Conservation (phyloP, 2,888 invertebrate genomes). For the Rhamphomyia laevipes region DNA sequence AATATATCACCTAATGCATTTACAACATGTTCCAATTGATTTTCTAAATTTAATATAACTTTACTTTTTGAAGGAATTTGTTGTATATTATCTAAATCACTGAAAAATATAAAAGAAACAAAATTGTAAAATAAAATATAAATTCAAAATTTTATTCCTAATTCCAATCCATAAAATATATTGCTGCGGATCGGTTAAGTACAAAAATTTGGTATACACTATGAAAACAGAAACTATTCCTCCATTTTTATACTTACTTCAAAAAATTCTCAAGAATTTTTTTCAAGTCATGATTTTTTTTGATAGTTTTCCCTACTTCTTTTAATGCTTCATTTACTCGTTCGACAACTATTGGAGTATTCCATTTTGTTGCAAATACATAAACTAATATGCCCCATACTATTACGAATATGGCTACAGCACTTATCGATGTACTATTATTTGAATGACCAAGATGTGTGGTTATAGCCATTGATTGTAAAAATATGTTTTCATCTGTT, state of each 20-base stretch:
- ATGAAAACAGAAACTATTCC: no score
- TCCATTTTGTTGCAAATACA: conserved; percentile 23
- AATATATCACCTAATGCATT: conserved; percentile 7
- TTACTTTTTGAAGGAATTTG: not conserved
- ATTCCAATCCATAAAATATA: no score
- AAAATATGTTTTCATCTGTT: no score
- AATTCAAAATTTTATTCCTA: no score
- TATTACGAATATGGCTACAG: conserved; percentile 13
- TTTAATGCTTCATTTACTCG: conserved; percentile 63
- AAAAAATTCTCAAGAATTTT: conserved; percentile 48
- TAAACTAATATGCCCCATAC: conserved; percentile 16
- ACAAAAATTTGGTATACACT: no score
- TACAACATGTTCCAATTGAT: no score
- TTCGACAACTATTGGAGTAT: conserved; percentile 50
- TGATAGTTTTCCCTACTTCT: conserved; percentile 58
- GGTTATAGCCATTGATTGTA: no score
- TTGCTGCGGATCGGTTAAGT: no score
- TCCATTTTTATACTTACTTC: conserved; percentile 40
- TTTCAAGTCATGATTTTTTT: conserved; percentile 59
- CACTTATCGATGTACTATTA: conserved; percentile 13
- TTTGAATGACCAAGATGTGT: no score
- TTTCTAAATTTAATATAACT: conserved; percentile 6
- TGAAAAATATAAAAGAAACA: no score
- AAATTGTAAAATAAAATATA: no score
- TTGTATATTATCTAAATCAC: no score